phyloP scores from a whole-genome alignment of 2,888 invertebrate species.

The Ochropacha duplaris region DNA sequence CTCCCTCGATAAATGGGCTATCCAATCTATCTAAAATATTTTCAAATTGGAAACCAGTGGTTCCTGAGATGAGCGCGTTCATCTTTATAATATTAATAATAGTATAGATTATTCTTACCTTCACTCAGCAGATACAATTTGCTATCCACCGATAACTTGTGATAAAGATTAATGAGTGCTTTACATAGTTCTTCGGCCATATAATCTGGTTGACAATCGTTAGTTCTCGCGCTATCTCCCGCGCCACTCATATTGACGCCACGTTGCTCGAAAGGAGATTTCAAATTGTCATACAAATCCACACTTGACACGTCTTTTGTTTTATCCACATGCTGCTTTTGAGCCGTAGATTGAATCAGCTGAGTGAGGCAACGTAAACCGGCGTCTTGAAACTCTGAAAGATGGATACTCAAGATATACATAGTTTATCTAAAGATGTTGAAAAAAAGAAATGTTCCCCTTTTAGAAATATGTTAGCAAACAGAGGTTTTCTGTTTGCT shows the following conservation, averaged over 20 bases:
- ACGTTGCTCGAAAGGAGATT: conserved; percentile 37
- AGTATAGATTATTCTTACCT: no score
- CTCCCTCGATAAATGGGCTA: no score
- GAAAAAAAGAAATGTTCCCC: no score
- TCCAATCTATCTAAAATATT: no score
- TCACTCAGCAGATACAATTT: conserved; percentile 48
- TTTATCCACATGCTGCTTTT: conserved; percentile 48
- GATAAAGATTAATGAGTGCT: conserved; percentile 53
- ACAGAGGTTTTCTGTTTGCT: no score
- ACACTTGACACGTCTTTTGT: conserved; percentile 42
- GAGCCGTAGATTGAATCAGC: conserved; percentile 49
- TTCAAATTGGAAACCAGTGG: no score
- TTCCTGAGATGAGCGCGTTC: no score
- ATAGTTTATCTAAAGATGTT: neutral
- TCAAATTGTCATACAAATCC: conserved; percentile 56
- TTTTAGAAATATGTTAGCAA: no score
- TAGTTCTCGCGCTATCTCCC: conserved; percentile 36
- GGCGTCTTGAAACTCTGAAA: conserved; percentile 66
- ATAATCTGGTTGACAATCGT: conserved; percentile 66
- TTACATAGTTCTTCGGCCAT: conserved; percentile 64
- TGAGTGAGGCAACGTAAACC: conserved; percentile 60
- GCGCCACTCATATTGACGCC: conserved; percentile 26
- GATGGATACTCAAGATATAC: neutral
- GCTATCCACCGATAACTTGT: conserved; percentile 46
- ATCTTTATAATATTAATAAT: no score